phyloP scores from a whole-genome alignment of 2,888 invertebrate genomes.

The Masnerella sp. region DNA sequence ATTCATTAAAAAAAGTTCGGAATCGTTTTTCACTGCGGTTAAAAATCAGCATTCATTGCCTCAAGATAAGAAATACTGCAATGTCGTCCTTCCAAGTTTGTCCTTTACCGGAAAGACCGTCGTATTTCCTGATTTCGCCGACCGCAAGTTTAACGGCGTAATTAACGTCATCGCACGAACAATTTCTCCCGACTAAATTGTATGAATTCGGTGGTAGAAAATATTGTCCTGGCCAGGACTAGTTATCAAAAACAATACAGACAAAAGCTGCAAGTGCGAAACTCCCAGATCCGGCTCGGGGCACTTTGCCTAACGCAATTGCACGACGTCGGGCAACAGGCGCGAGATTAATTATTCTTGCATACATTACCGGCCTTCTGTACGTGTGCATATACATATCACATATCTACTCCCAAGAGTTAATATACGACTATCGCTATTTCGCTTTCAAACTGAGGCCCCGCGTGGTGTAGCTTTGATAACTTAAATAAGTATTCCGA shows the following conservation, averaged over 20 bases:
- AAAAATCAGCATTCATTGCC: no score
- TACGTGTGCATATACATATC: constrained; percentile 38
- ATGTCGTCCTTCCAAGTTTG: background rate
- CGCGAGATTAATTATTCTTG: constrained; percentile 53
- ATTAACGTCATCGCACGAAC: constrained; percentile 9
- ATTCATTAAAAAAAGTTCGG: no score
- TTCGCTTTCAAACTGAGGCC: no score
- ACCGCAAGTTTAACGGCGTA: background rate
- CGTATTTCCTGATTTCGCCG: no score
- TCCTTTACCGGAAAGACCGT: no score
- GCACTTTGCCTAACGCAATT: constrained; percentile 47
- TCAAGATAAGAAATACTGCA: no score
- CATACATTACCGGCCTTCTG: constrained; percentile 42
- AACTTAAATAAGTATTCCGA: no score
- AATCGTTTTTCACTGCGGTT: no score
- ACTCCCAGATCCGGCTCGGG: constrained; percentile 23
- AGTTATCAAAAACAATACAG: constrained; percentile 49
- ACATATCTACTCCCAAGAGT: no score
- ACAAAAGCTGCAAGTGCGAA: constrained; percentile 40
- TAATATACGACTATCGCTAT: no score
- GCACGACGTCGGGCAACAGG: constrained; percentile 41
- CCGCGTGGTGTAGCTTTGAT: no score
- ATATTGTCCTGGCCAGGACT: background rate
- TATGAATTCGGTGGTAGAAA: constrained; percentile 7
- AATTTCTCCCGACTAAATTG: constrained; percentile 13